Evolutionary conservation across 2,113 vertebrate genomes (phyloP).

Genomic region (Macrotis lagotis): DNA sequence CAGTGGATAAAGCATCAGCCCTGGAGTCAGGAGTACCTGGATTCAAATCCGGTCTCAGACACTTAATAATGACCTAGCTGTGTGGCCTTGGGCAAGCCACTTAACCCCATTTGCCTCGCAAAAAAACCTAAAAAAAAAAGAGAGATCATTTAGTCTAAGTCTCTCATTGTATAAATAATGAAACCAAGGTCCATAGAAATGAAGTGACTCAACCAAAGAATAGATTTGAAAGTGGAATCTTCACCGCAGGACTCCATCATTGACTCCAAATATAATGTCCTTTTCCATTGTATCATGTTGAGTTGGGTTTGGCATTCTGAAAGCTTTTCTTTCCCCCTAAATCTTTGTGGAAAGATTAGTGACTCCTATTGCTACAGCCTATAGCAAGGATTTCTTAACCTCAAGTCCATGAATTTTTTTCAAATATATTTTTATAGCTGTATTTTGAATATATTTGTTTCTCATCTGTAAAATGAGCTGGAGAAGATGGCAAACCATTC

Average conservation of each 20-base stretch:
- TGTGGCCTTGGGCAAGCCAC: no score
- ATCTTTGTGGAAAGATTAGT: not conserved
- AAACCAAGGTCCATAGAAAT: not conserved
- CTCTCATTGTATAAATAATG: not conserved
- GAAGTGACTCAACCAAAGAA: not conserved
- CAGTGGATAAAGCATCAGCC: no score
- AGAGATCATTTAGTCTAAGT: not conserved
- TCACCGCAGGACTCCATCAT: not conserved
- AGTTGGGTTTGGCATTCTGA: not conserved
- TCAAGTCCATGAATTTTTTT: not conserved
- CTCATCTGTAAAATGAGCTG: not conserved
- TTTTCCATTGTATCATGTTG: not conserved
- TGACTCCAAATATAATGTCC: not conserved
- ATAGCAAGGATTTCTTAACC: not conserved
- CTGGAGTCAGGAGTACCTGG: no score
- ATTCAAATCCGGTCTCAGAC: no score
- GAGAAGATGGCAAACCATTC: not conserved
- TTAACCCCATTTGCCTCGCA: no score
- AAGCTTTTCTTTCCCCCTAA: not conserved
- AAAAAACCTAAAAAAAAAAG: no score
- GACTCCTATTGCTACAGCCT: not conserved
- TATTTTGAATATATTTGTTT: not conserved
- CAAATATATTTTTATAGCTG: not conserved
- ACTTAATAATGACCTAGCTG: no score
- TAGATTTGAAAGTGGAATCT: not conserved